Evolutionary conservation across 2,113 vertebrate species (phyloP).

Genomic region (Hyaena hyaena): DNA sequence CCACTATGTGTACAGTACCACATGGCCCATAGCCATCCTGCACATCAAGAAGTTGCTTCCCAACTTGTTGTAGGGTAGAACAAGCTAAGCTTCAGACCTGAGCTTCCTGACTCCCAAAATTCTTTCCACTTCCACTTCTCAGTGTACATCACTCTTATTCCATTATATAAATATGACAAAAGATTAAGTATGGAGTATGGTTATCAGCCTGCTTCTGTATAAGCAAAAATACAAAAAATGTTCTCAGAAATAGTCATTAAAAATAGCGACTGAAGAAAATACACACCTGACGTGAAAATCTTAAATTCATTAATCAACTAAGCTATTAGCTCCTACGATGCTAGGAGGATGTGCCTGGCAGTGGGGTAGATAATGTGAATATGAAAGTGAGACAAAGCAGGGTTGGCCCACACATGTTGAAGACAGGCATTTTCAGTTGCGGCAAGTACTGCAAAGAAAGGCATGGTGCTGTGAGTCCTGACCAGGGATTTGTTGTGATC

Average conservation of each 20-base stretch:
- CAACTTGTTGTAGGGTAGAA: background rate
- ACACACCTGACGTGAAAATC: background rate
- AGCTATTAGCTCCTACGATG: background rate
- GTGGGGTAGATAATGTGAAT: background rate
- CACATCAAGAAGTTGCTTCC: background rate
- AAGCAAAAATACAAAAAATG: background rate
- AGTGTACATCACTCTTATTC: background rate
- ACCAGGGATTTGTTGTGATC: background rate
- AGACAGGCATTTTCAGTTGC: background rate
- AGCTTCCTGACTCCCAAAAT: background rate
- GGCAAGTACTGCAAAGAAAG: background rate
- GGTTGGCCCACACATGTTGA: background rate
- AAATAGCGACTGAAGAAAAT: conserved; percentile 17
- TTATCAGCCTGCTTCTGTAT: background rate
- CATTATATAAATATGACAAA: background rate
- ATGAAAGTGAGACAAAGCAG: background rate
- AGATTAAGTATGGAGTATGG: background rate
- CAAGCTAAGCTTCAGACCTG: background rate
- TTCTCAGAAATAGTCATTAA: conserved; percentile 6
- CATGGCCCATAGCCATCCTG: background rate
- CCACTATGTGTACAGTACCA: background rate
- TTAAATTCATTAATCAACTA: background rate
- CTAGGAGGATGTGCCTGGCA: background rate
- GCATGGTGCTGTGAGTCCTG: background rate
- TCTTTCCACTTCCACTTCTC: background rate